Evolutionary conservation across 2,888 invertebrate species (phyloP).

Genomic region (Odontomyia ornata): DNA sequence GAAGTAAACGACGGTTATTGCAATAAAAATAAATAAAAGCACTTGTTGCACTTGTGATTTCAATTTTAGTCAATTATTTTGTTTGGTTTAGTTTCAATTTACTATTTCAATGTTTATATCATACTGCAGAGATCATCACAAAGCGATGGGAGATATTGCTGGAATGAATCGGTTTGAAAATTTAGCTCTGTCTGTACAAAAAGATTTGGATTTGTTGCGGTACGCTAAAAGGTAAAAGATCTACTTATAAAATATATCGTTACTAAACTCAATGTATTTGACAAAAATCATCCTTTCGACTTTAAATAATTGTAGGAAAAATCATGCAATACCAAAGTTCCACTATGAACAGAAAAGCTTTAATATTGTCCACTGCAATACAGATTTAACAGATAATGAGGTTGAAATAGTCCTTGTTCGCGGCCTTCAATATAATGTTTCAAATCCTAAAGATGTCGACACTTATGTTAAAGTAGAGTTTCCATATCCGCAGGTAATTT

Average conservation of each 20-base stretch:
- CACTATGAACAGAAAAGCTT: constrained; percentile 92
- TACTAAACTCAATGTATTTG: background rate
- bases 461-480: constrained; percentile 94
- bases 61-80: no score
- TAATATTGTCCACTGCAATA: constrained; percentile 91
- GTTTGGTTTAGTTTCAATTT: no score
- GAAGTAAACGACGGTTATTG: no score
- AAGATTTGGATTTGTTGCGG: constrained; percentile 86
- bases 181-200: constrained; percentile 81
- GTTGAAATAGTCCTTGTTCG: constrained; percentile 85
- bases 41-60: no score
- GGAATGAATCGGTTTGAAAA: constrained; percentile 91
- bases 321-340: constrained; percentile 80
- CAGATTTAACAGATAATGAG: constrained; percentile 92
- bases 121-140: constrained; percentile 77
- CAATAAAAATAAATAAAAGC: no score
- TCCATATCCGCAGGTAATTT: constrained; percentile 81
- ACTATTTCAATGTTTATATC: no score
- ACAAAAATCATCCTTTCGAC: constrained; percentile 44
- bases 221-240: constrained; percentile 73
- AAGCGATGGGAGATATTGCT: constrained; percentile 87
- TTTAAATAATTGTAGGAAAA: constrained; percentile 57
- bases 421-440: constrained; percentile 86
- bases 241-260: background rate
- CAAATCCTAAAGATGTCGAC: constrained; percentile 86